Evolutionary conservation across 2,888 invertebrate species (phyloP), one percentile per base, ranked within the genome.

Genomic region (Pammene aurita): DNA sequence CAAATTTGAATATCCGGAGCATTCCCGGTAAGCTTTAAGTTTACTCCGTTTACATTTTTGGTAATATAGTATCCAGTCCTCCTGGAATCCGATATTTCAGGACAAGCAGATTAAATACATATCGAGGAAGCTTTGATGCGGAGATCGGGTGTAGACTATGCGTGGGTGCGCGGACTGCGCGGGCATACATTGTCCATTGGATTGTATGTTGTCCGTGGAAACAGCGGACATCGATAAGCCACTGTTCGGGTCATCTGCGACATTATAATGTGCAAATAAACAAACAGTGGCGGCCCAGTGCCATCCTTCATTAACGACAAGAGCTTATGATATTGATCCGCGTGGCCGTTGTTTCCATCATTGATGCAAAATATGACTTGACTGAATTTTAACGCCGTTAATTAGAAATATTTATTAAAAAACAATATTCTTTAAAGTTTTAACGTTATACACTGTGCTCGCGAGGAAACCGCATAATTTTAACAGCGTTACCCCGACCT

Each of bases 1-100:
- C 7, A 7, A 13, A 13, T 6, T 4, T 13, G 9, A 18, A 72
- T 71, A 77, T 86, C 82, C 85, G 85, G 11, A 11, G 5, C 13
- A 7, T 11, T 16, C 0, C 56, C 64, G 54, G 26, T 57, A 72
- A 73, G 58, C 68, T 42, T n/a, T 34, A 0, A 26, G 35, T 46
- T 5, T 58, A 34, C 6, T 6, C 26, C 44, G n/a, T 35, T 55
- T 14, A 10, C 13, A 35, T n/a, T 5, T 14, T 14, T 44, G 11
- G 42, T 18, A 42, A 56, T 14, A 41, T 11, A 7, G 16, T 18
- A 14, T 16, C 42, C 7, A 7, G 46, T 46, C 14, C 16, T 46
- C 35, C 48, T 16, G 0, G 13, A 35, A 34, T 1, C 44, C 11
- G 18, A 50, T 48, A 50, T 38, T 48, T 26, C 50, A 38, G 35